phyloP scores from a whole-genome alignment of 2,888 invertebrate genomes.

The Cepaea hortensis region DNA sequence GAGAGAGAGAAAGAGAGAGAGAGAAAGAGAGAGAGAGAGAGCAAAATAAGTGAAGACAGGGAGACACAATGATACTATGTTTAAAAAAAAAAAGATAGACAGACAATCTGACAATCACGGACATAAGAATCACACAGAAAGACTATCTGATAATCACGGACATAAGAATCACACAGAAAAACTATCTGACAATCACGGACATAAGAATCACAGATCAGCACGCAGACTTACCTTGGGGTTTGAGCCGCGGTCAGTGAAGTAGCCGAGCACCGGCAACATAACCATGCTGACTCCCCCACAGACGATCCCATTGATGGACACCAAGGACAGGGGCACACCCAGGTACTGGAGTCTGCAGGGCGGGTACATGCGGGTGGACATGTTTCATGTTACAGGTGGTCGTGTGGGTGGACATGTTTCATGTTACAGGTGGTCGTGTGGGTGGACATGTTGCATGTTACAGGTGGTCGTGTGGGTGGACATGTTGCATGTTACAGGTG shows the following conservation, averaged over 20 bases:
- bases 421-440: no score
- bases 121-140: not conserved
- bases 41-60: not conserved
- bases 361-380: no score
- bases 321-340: conserved; percentile 25
- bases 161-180: not conserved
- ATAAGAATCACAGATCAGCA: not conserved
- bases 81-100: not conserved
- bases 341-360: conserved; percentile 35
- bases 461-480: no score
- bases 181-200: not conserved
- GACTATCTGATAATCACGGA: not conserved
- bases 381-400: no score
- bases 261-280: conserved; percentile 19
- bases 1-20: not conserved
- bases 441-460: no score
- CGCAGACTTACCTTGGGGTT: conserved; percentile 27
- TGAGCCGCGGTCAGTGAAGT: conserved; percentile 25
- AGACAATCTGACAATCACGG: not conserved
- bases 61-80: not conserved
- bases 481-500: no score
- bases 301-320: conserved; percentile 37
- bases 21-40: not conserved
- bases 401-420: no score
- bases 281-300: conserved; percentile 34